Percentiles rank a stretch among this genome's conserved stretches.
These are phyloP conservation scores for Pardosa pseudoannulata DNA, from an alignment of 2,888 invertebrate genomes.

Conservation along the genomic window DNA sequence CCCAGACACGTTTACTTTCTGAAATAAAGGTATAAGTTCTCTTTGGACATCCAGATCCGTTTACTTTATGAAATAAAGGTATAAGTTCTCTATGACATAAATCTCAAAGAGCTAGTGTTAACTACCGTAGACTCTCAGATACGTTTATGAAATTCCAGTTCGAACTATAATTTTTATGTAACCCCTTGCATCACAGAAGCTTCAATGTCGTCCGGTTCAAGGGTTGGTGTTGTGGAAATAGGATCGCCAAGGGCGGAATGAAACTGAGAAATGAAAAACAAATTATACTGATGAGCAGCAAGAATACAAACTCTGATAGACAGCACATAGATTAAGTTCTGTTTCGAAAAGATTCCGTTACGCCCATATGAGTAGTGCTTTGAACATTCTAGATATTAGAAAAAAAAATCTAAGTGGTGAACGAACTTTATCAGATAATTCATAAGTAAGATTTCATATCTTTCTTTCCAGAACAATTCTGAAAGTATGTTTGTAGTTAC, in stretches of 20 bases:
- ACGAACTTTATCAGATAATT: not conserved
- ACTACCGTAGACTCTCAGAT: too few relatives aligned
- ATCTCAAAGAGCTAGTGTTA: too few relatives aligned
- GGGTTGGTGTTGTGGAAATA: conserved; percentile 65
- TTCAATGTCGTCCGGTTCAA: conserved; percentile 68
- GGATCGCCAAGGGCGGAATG: conserved; percentile 53
- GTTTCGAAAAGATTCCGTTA: conserved; percentile 11
- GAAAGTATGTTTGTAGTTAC: too few relatives aligned
- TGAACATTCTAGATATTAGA: not conserved
- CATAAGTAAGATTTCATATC: not conserved
- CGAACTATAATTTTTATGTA: conserved; percentile 45
- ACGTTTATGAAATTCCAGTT: too few relatives aligned
- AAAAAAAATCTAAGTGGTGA: not conserved
- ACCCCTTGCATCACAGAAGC: conserved; percentile 39
- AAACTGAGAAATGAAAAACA: conserved; percentile 25
- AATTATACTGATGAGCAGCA: conserved; percentile 12
- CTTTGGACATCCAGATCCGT: too few relatives aligned
- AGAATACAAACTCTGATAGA: conserved; percentile 2
- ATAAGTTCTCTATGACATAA: too few relatives aligned
- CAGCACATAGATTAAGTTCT: conserved; percentile 7
- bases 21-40: too few relatives aligned
- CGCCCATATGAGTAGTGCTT: conserved; percentile 12
- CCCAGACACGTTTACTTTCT: too few relatives aligned
- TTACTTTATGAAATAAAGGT: too few relatives aligned
- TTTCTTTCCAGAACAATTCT: too few relatives aligned